Conservation (phyloP, 1,140 invertebrate genomes). For the Chrysomallon squamiferum region DNA sequence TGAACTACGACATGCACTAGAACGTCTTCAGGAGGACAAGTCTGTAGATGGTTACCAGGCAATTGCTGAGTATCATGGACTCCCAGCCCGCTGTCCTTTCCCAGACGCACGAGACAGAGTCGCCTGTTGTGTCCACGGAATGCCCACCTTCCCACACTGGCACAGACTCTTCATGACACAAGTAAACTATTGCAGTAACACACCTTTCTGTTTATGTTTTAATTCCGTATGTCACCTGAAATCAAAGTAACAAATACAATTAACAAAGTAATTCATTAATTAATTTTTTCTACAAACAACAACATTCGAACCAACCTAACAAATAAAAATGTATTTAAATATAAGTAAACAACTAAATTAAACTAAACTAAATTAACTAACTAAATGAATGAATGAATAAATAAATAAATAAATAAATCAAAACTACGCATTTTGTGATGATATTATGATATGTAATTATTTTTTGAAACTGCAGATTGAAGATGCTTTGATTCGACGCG, state of each 20-base stretch:
- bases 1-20: slow-evolving; percentile 19
- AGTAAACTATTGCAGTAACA: slow-evolving; percentile 6
- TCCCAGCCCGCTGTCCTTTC: slow-evolving; percentile 24
- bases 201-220: neutral
- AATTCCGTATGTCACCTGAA: neutral
- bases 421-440: no score
- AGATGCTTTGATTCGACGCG: slow-evolving; percentile 20
- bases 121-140: slow-evolving; percentile 31
- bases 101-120: slow-evolving; percentile 19
- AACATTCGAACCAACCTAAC: neutral
- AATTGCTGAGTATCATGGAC: slow-evolving; percentile 29
- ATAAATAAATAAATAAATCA: no score
- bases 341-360: no score
- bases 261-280: neutral
- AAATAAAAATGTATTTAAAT: no score
- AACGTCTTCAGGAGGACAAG: slow-evolving; percentile 21
- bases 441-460: no score
- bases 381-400: no score
- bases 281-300: neutral
- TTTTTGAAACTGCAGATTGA: slow-evolving; percentile 11
- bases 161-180: slow-evolving; percentile 29
- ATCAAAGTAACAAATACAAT: neutral
- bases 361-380: no score
- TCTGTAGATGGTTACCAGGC: slow-evolving; percentile 33
- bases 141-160: slow-evolving; percentile 33